Percentiles rank a stretch among this genome's conserved stretches.
phyloP scores from a whole-genome alignment of 2,113 vertebrate species.

The Oreochromis spilurus region DNA sequence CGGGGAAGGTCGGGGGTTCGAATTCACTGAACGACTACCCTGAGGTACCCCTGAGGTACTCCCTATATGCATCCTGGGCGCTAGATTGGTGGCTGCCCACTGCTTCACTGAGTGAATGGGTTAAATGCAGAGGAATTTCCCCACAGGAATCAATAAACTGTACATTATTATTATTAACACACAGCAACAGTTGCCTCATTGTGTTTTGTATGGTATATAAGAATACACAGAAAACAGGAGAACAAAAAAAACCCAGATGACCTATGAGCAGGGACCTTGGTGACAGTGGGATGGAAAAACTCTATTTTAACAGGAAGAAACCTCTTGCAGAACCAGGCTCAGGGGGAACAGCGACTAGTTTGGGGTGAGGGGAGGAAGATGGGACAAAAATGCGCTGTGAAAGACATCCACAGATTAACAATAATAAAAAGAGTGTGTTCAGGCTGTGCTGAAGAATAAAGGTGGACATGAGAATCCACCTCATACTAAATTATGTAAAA shows the following conservation, averaged over 20 bases:
- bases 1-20: background rate
- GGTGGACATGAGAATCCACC: background rate
- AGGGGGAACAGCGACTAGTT: background rate
- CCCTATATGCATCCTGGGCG: background rate
- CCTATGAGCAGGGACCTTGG: background rate
- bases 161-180: background rate
- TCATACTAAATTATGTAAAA: background rate
- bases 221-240: background rate
- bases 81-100: background rate
- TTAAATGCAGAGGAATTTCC: background rate
- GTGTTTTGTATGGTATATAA: background rate
- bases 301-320: background rate
- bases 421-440: background rate
- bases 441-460: background rate
- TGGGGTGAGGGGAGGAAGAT: background rate
- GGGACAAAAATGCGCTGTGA: background rate
- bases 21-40: background rate
- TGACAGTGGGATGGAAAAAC: background rate
- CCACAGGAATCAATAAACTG: background rate
- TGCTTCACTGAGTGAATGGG: background rate
- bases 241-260: background rate
- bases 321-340: background rate
- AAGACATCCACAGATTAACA: background rate
- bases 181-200: background rate
- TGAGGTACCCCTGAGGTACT: background rate